Evolutionary conservation across 2,888 invertebrate species (phyloP).

Genomic region (Hydrotaea cyrtoneurina): DNA sequence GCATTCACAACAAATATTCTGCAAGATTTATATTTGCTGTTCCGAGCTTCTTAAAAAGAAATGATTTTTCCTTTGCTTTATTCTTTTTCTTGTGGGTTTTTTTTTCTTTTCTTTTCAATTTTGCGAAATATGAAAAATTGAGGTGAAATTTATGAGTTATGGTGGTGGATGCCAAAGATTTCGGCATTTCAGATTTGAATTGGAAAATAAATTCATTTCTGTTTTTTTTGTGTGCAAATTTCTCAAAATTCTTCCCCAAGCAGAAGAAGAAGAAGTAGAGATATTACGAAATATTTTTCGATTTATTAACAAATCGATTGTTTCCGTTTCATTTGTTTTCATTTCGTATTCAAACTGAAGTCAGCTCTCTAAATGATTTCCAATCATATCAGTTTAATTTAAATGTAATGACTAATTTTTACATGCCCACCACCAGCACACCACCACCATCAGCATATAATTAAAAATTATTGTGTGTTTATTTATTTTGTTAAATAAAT

Average conservation of each 20-base stretch:
- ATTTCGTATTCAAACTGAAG: not conserved
- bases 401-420: constrained; percentile 14
- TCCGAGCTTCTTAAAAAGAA: constrained; percentile 7
- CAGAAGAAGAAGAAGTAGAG: not conserved
- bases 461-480: not conserved
- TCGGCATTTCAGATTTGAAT: not conserved
- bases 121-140: constrained; percentile 23
- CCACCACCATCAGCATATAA: not conserved
- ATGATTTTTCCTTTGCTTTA: constrained; percentile 3
- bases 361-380: not conserved
- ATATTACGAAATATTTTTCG: constrained; percentile 6
- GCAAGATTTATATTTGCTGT: constrained; percentile 19
- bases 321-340: not conserved
- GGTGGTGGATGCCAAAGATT: constrained; percentile 10
- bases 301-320: constrained; percentile 16
- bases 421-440: not conserved
- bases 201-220: not conserved
- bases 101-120: not conserved
- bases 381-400: not conserved
- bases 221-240: not conserved
- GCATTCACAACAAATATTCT: not conserved
- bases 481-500: not conserved
- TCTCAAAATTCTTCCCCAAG: not conserved
- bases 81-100: not conserved
- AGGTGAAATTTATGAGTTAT: constrained; percentile 25